Evolutionary conservation across 2,113 vertebrate species (phyloP).

Genomic region (Fregata magnificens): DNA sequence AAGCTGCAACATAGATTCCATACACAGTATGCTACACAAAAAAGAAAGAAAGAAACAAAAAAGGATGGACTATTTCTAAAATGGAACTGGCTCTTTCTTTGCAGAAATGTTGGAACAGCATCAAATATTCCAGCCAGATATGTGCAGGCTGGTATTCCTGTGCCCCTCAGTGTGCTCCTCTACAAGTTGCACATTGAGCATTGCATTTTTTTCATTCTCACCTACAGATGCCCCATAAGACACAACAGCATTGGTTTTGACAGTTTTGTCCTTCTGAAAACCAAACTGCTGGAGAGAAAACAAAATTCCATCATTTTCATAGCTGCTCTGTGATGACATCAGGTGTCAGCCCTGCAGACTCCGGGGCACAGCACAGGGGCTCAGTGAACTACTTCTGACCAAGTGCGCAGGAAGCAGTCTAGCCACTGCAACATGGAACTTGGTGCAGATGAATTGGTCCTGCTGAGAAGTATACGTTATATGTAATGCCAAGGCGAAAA

Average conservation of each 20-base stretch:
- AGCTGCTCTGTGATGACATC: not conserved
- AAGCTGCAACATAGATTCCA: not conserved
- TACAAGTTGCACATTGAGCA: not conserved
- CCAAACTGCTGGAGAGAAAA: not conserved
- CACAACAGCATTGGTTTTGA: not conserved
- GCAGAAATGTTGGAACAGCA: not conserved
- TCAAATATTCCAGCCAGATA: not conserved
- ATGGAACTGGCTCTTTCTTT: not conserved
- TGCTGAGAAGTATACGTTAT: not conserved
- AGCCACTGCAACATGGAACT: not conserved
- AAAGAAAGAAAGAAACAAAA: not conserved
- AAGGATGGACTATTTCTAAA: not conserved
- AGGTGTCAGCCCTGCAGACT: not conserved
- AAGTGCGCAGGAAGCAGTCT: not conserved
- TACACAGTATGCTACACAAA: not conserved
- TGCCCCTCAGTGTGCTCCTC: not conserved
- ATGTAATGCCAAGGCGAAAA: not conserved
- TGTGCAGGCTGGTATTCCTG: not conserved
- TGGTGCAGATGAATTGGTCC: not conserved
- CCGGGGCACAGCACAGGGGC: not conserved
- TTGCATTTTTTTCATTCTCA: not conserved
- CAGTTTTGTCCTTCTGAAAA: not conserved
- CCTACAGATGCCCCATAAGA: not conserved
- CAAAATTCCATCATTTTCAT: not conserved
- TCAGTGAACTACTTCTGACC: not conserved